phyloP scores from a whole-genome alignment of 2,113 vertebrate species.

The Alligator mississippiensis region DNA sequence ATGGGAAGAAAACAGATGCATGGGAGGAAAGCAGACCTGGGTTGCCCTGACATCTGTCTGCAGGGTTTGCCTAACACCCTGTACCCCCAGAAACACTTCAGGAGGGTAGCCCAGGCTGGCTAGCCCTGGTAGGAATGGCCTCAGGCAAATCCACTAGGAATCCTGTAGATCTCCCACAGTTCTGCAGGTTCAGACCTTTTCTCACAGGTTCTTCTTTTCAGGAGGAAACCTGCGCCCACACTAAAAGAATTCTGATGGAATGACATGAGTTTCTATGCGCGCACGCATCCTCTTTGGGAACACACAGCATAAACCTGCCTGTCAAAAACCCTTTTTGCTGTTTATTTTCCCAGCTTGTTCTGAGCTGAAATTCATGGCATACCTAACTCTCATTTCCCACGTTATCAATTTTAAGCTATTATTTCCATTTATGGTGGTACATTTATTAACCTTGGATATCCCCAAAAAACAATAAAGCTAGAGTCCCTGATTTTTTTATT shows the following conservation, averaged over 20 bases:
- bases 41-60: not conserved
- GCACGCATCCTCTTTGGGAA: not conserved
- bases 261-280: not conserved
- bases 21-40: not conserved
- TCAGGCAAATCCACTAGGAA: not conserved
- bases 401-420: conserved; percentile 6
- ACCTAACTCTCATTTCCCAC: not conserved
- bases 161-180: too few relatives aligned
- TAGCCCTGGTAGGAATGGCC: not conserved
- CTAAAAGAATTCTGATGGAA: not conserved
- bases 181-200: not conserved
- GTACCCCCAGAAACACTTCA: not conserved
- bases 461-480: conserved; percentile 32
- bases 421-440: conserved; percentile 7
- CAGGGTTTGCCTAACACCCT: not conserved
- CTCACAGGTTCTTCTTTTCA: not conserved
- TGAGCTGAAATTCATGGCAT: not conserved
- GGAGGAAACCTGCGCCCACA: not conserved
- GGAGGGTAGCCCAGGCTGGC: not conserved
- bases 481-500: conserved; percentile 54
- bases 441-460: conserved; percentile 66
- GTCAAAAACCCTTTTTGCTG: accelerated
- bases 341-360: not conserved
- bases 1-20: not conserved
- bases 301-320: not conserved